Percentiles rank a stretch among this genome's conserved stretches.
These are phyloP conservation scores for Scomber scombrus DNA, from an alignment of 2,113 vertebrate species.

Conservation along the genomic window DNA sequence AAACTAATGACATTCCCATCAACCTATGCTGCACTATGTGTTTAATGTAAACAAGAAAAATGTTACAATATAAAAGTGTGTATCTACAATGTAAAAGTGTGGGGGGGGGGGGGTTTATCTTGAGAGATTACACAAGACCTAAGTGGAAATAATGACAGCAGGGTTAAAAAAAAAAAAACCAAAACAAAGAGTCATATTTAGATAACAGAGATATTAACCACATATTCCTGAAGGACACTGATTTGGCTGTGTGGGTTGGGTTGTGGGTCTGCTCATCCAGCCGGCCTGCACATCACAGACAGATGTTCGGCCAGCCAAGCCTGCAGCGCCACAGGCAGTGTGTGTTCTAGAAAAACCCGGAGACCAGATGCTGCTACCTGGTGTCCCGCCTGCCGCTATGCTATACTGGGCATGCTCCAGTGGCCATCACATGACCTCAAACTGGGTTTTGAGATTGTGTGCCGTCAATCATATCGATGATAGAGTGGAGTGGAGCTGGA, in stretches of 20 bases:
- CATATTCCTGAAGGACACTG: slow-evolving; percentile 84
- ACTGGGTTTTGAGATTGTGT: slow-evolving; percentile 40
- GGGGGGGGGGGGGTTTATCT: no score
- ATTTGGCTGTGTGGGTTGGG: slow-evolving; percentile 62
- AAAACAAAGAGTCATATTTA: slow-evolving; percentile 28
- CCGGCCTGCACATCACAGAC: slow-evolving; percentile 74
- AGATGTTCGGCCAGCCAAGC: slow-evolving; percentile 84
- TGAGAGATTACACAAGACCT: not conserved
- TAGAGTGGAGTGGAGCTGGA: slow-evolving; percentile 25
- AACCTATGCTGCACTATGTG: not conserved
- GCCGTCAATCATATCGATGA: slow-evolving; percentile 69
- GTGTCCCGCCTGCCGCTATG: slow-evolving; percentile 76
- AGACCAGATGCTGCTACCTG: slow-evolving; percentile 85
- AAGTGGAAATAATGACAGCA: slow-evolving; percentile 13
- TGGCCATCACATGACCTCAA: slow-evolving; percentile 77
- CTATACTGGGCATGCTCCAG: slow-evolving; percentile 70
- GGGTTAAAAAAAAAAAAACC: slow-evolving; percentile 11
- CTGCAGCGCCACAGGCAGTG: slow-evolving; percentile 81
- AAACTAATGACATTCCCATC: not conserved
- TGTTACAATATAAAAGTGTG: not conserved
- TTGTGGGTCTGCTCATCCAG: slow-evolving; percentile 71
- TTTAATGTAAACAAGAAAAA: not conserved
- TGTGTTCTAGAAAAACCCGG: slow-evolving; percentile 82
- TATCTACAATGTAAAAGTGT: not conserved
- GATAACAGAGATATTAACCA: slow-evolving; percentile 74